These are phyloP conservation scores for Lepidocyrtinus sp. DNA, from an alignment of 2,888 invertebrate genomes.

Conservation along the genomic window DNA sequence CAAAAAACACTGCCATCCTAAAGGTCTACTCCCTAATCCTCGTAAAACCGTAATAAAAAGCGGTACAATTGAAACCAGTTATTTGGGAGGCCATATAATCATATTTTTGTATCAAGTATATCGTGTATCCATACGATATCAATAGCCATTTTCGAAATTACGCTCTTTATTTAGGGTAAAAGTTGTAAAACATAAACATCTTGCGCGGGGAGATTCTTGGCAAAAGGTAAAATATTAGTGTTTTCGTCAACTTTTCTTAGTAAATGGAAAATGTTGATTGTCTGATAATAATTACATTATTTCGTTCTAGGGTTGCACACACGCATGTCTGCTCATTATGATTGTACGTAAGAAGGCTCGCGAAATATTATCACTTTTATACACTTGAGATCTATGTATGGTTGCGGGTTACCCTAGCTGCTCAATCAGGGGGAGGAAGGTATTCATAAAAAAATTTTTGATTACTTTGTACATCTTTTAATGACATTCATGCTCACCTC, in stretches of 20 bases:
- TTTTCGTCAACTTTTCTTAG: too few relatives aligned
- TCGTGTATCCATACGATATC: too few relatives aligned
- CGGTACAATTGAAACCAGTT: not conserved
- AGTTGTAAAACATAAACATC: too few relatives aligned
- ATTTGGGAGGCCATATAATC: constrained; percentile 4
- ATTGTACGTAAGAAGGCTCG: not conserved
- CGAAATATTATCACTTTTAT: not conserved
- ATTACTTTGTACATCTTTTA: constrained; percentile 19
- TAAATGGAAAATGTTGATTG: too few relatives aligned
- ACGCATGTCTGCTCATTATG: too few relatives aligned
- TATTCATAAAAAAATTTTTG: constrained; percentile 8
- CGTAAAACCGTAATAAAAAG: not conserved
- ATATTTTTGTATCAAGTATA: too few relatives aligned
- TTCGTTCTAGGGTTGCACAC: constrained; percentile 5
- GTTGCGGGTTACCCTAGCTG: not conserved
- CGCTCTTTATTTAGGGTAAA: too few relatives aligned
- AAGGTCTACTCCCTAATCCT: not conserved
- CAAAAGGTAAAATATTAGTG: too few relatives aligned
- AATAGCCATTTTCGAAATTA: too few relatives aligned
- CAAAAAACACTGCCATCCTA: not conserved
- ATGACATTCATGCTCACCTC: constrained; percentile 42
- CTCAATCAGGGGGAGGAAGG: constrained; percentile 13
- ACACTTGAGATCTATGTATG: not conserved
- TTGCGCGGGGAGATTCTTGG: too few relatives aligned
- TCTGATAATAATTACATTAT: constrained; percentile 9